Percentiles rank a stretch among this genome's conserved stretches.
Conservation (phyloP, 2,113 vertebrate genomes). For the Hipposideros armiger region DNA sequence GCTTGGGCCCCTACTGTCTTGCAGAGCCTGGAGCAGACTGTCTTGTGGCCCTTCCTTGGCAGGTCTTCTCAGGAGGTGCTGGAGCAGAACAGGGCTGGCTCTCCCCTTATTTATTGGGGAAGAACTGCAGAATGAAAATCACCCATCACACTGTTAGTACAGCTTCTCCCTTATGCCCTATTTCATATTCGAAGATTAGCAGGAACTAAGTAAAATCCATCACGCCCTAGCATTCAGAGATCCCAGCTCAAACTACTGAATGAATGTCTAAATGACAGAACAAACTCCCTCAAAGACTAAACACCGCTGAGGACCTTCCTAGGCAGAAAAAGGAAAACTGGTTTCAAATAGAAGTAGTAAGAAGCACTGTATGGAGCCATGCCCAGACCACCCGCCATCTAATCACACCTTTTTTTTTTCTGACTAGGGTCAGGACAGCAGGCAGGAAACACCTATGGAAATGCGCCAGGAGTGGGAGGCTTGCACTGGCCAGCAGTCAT, state of each 20-base stretch:
- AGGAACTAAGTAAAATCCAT: background rate
- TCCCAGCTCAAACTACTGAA: background rate
- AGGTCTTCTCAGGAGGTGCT: background rate
- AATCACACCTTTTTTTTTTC: background rate
- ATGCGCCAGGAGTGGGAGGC: rapidly evolving
- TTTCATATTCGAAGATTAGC: background rate
- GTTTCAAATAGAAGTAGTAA: background rate
- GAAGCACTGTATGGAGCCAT: background rate
- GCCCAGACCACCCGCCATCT: background rate
- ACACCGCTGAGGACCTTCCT: background rate
- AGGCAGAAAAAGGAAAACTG: background rate
- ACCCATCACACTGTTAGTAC: rapidly evolving
- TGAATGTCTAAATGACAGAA: background rate
- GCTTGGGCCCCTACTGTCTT: background rate
- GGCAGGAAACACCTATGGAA: background rate
- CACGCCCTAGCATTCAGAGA: background rate
- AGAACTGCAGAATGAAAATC: background rate
- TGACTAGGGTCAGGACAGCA: background rate
- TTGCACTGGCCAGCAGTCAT: background rate
- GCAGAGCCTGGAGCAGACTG: background rate
- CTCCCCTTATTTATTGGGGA: background rate
- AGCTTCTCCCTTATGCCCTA: background rate
- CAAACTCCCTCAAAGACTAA: background rate
- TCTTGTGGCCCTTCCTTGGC: background rate
- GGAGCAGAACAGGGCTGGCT: background rate